Evolutionary conservation across 2,113 vertebrate species (phyloP), one percentile per base, ranked within the genome.

Genomic region (Uria aalge): DNA sequence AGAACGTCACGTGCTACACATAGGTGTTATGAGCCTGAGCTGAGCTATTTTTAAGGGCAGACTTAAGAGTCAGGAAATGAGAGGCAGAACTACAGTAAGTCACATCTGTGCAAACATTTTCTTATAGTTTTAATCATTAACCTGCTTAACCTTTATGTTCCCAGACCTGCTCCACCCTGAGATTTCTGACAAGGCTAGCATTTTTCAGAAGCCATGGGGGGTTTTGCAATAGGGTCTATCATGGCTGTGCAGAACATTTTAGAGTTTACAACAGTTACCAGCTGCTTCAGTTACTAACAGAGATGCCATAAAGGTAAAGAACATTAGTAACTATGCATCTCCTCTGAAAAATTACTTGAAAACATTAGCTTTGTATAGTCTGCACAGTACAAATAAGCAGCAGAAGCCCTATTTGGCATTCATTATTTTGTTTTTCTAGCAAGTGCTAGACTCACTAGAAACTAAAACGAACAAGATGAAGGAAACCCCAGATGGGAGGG

Each of bases 361-460:
- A 88, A 71, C 10, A 36, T 47, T 17, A 84, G 40, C 36, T 63
- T 67, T 88, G 72, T 30, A 5, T 38, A 86, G 32, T 22, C 55
- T 68, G 52, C 12, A 13, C 60, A 67, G 64, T 63, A 74, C 11
- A 6, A 92, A 57, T n/a, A 75, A 94, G 40, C 27, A 94, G 45
- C 71, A 92, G 47, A 80, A 69, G 34, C 52, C 60, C 47, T 86
- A 5, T 71, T 63, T 84, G 48, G 60, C 60, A 88, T 83, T 69
- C 59, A 55, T 88, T 86, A 82, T 78, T 95, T 94, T 95, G 36
- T 89, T 96, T 87, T 90, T 62, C 73, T 85, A 95, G 69, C 40
- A 87, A 85, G 91, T 66, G 92, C 64, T 89, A 91, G 83, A 64
- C 86, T 72, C 40, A 60, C 43, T 69, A 84, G 56, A 68, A 93